Percentiles rank a stretch among this genome's conserved stretches.
Evolutionary conservation across 2,113 vertebrate species (phyloP).

Genomic region (Caranx ignobilis): DNA sequence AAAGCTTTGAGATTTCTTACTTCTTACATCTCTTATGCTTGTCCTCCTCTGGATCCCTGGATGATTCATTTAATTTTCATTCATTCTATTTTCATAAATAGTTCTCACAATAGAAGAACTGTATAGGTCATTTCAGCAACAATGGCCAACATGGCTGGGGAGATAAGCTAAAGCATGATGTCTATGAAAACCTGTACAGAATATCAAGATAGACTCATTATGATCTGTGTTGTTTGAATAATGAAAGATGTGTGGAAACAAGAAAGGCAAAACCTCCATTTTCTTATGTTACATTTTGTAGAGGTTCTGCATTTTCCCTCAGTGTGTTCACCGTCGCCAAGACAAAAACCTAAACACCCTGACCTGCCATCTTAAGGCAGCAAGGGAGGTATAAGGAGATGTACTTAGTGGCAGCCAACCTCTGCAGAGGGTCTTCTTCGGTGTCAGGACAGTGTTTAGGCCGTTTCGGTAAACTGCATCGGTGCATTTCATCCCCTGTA

Average conservation of each 20-base stretch:
- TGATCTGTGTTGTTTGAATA: neutral
- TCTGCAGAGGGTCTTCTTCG: conserved; percentile 42
- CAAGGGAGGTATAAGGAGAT: conserved; percentile 48
- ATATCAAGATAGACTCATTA: neutral
- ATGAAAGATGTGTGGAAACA: too few relatives aligned
- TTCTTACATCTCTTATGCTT: too few relatives aligned
- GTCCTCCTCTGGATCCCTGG: neutral
- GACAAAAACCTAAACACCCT: conserved; percentile 31
- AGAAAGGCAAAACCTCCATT: neutral
- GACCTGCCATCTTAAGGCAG: conserved; percentile 35
- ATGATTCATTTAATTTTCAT: neutral
- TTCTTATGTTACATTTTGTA: neutral
- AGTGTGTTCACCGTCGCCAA: neutral
- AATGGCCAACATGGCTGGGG: neutral
- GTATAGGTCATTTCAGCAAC: neutral
- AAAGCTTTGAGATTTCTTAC: conserved; percentile 10
- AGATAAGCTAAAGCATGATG: neutral
- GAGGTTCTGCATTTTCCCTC: neutral
- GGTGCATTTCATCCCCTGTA: conserved; percentile 60
- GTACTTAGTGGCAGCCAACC: conserved; percentile 58
- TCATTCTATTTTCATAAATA: neutral
- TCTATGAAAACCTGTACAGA: neutral
- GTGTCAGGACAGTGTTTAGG: conserved; percentile 69
- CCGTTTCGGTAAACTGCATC: conserved; percentile 48
- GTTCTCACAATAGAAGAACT: neutral